Conservation (phyloP, 2,888 invertebrate genomes). For the Girardia tigrina region DNA sequence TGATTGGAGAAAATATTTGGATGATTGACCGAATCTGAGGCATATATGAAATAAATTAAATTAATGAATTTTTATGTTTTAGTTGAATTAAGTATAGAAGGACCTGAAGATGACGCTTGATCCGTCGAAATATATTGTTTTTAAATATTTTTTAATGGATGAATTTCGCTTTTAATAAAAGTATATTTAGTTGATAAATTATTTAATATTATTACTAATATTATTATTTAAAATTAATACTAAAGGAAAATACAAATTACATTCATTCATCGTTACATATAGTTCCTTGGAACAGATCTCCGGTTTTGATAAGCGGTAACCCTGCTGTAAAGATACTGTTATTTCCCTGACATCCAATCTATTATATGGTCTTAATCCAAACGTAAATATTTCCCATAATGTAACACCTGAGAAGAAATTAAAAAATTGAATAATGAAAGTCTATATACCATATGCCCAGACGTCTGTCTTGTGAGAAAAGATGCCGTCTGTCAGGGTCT, state of each 20-base stretch:
- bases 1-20: no score
- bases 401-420: conserved; percentile 27
- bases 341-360: conserved; percentile 27
- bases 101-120: no score
- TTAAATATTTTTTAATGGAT: no score
- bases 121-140: no score
- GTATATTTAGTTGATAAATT: no score
- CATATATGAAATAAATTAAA: no score
- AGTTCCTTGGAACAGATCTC: conserved; percentile 35
- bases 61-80: no score
- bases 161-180: no score
- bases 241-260: not conserved
- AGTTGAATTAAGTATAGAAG: no score
- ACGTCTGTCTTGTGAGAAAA: conserved; percentile 34
- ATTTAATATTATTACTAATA: no score
- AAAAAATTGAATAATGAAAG: not conserved
- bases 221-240: no score
- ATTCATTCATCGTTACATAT: conserved; percentile 35
- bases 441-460: conserved; percentile 30
- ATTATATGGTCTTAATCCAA: conserved; percentile 34
- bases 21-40: no score
- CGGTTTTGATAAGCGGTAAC: conserved; percentile 32
- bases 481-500: not conserved
- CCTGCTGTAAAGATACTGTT: conserved; percentile 3
- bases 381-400: conserved; percentile 36